These are phyloP conservation scores for Thecocarcelia acutangulata DNA, from an alignment of 2,888 invertebrate genomes.

Conservation along the genomic window DNA sequence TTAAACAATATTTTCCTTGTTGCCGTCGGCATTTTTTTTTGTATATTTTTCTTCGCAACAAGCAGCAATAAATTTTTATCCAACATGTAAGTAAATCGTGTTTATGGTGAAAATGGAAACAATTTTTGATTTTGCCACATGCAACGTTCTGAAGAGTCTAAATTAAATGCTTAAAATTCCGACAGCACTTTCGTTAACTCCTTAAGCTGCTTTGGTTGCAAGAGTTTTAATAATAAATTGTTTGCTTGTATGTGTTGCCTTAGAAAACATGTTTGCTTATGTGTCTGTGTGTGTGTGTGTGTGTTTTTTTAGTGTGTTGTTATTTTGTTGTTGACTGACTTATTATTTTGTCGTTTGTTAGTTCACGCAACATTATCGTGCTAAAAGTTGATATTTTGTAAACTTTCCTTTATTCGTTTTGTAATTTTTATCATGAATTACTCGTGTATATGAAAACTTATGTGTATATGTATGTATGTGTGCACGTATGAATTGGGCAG, in stretches of 20 bases:
- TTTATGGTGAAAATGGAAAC: conserved; percentile 58
- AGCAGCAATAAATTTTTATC: conserved; percentile 47
- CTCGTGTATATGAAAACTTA: too few species aligned
- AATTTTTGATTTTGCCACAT: conserved; percentile 52
- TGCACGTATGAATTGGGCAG: too few species aligned
- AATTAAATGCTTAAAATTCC: conserved; percentile 37
- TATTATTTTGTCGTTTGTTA: conserved; percentile 76
- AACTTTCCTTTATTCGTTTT: conserved; percentile 36
- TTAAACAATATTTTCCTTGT: conserved; percentile 58
- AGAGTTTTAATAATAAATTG: not conserved
- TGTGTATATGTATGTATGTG: too few species aligned
- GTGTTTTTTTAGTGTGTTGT: not conserved
- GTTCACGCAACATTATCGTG: conserved; percentile 65
- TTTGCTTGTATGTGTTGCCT: not conserved
- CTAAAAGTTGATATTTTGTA: conserved; percentile 16
- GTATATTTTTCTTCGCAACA: conserved; percentile 28
- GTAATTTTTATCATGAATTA: conserved; percentile 49
- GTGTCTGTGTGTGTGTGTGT: not conserved
- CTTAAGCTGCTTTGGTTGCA: not conserved
- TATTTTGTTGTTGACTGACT: conserved; percentile 72
- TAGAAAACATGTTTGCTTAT: not conserved
- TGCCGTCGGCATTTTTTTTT: conserved; percentile 62
- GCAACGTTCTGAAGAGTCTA: conserved; percentile 44
- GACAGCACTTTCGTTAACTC: conserved; percentile 4
- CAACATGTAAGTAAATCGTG: conserved; percentile 58